Evolutionary conservation across 2,797 vertebrate species (phyloP), one percentile per base, ranked within the genome.

Genomic region (Garrulus glandarius): DNA sequence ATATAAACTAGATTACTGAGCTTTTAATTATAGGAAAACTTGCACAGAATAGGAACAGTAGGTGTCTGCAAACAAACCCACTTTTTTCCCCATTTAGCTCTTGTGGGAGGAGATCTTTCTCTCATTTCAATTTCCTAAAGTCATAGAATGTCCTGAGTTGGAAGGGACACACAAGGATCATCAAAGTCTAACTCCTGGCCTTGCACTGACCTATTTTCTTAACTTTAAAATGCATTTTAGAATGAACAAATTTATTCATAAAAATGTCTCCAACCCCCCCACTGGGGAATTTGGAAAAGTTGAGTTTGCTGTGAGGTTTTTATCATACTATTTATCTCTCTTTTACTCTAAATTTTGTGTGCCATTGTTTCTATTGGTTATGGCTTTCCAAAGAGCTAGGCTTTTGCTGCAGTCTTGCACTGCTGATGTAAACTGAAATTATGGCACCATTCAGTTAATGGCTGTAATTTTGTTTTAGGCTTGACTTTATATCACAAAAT

Each of bases 181-280:
- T 11, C 21, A 5, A 47, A 63, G 11, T 27, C 24, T 21, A 22
- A 4, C 26, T 41, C 41, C 21, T 55, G 56, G 5, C 36, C 24
- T 55, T 41, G 8, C 30, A 55, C 0, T 53, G 39, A 29, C 5
- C 21, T 11, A 2, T 53, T 64, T 60, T n/a, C 5, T 37, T 24
- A 57, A 39, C 44, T 63, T 63, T 36, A 52, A 80, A 77, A 53
- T 13, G 9, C 44, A 22, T 63, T 92, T 55, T 70, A 22, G 26
- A 68, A 70, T 64, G 14, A 74, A 55, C 1, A 37, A 15, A 32
- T 3, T 65, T 50, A 3, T 75, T 82, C 5, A n/a, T 32, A 18
- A 59, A 70, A 67, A 52, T 14, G 1, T 8, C 5, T 9, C 4
- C 5, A 46, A 7, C 2, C 4, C 2, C 4, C 4, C 8, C 2